Evolutionary conservation across 1,140 invertebrate species (phyloP).

Genomic region (Caligus rogercresseyi): DNA sequence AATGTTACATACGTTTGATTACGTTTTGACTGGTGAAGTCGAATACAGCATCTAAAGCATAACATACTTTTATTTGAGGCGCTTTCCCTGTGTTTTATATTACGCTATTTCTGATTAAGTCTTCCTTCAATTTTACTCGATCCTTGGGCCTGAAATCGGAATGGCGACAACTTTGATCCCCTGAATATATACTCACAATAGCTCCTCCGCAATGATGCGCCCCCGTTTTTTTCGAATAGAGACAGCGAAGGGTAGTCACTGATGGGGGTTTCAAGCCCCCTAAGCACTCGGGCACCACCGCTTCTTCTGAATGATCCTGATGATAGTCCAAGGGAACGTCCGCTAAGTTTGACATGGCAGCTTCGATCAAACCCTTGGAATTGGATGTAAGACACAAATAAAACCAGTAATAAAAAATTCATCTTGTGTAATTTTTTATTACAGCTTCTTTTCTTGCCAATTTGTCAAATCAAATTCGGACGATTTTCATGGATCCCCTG

Average conservation of each 20-base stretch:
- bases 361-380: not conserved
- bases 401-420: not conserved
- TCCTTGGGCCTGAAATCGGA: no score
- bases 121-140: no score
- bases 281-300: slow-evolving; percentile 3
- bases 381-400: not conserved
- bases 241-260: slow-evolving; percentile 4
- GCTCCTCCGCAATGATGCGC: slow-evolving; percentile 11
- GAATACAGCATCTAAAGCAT: no score
- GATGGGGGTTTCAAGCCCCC: slow-evolving; percentile 2
- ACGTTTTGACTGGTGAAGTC: no score
- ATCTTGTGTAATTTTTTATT: not conserved
- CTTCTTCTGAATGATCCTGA: not conserved
- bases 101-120: no score
- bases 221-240: slow-evolving; percentile 6
- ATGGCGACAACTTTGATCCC: no score
- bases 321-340: slow-evolving; percentile 4
- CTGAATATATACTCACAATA: slow-evolving; percentile 6
- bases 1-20: no score
- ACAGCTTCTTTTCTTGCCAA: not conserved
- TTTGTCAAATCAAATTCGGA: not conserved
- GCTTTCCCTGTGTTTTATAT: no score
- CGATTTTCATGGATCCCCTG: no score
- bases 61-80: no score
- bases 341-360: slow-evolving; percentile 1